phyloP scores from a whole-genome alignment of 2,888 invertebrate genomes.

The Deilephila porcellus region DNA sequence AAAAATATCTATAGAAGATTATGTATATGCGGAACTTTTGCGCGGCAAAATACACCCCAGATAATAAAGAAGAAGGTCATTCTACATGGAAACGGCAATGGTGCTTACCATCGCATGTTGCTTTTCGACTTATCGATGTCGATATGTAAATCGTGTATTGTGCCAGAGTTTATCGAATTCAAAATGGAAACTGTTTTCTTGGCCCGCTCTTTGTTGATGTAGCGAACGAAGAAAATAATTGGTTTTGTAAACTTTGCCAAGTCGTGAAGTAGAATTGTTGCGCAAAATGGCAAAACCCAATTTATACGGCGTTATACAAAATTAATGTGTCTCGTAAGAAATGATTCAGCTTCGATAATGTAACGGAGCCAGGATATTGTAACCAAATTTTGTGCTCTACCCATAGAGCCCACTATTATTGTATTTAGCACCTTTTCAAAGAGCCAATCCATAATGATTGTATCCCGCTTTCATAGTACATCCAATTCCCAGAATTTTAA shows the following conservation, averaged over 20 bases:
- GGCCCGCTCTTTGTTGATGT: conserved; percentile 31
- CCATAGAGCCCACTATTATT: not conserved
- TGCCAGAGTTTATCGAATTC: conserved; percentile 47
- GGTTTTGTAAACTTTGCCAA: conserved; percentile 34
- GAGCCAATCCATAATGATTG: too few species aligned
- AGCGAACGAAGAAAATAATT: conserved; percentile 30
- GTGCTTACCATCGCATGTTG: conserved; percentile 29
- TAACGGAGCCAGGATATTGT: not conserved
- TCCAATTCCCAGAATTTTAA: not conserved
- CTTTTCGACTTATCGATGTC: conserved; percentile 35
- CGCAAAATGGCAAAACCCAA: conserved; percentile 25
- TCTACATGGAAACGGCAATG: not conserved
- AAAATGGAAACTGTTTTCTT: conserved; percentile 32
- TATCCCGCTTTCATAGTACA: not conserved
- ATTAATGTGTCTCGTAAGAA: conserved; percentile 18
- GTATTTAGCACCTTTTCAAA: not conserved
- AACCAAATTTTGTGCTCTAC: not conserved
- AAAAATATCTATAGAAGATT: not conserved
- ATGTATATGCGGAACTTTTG: not conserved
- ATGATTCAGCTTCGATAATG: conserved; percentile 14
- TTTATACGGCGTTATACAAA: conserved; percentile 22
- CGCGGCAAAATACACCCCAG: not conserved
- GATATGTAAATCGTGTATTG: conserved; percentile 50
- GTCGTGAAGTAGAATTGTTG: conserved; percentile 30
- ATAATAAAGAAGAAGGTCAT: conserved; percentile 10